Conservation (phyloP, 2,797 vertebrate genomes). For the Syndactyla subalaris region DNA sequence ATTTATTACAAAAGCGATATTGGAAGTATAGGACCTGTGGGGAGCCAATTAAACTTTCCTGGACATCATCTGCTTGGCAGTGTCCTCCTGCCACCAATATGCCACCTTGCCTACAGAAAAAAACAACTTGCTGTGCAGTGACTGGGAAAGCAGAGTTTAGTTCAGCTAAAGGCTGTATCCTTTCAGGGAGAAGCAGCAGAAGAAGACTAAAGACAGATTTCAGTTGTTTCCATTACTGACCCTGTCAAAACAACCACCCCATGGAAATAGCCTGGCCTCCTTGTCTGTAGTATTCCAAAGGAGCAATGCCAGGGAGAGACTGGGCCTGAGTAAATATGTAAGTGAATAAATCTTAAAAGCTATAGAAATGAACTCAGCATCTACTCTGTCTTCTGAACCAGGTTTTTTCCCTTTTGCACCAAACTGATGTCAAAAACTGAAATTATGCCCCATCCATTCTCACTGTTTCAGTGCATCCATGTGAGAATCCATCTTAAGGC, state of each 20-base stretch:
- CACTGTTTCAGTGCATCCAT: accelerated
- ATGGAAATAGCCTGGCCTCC: not conserved
- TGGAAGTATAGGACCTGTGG: conserved; percentile 28
- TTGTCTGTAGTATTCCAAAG: not conserved
- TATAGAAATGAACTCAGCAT: not conserved
- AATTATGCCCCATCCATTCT: not conserved
- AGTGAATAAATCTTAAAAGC: not conserved
- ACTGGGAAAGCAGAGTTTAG: not conserved
- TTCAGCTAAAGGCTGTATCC: not conserved
- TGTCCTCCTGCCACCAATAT: conserved; percentile 11
- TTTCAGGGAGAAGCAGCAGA: not conserved
- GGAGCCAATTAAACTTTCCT: conserved; percentile 56
- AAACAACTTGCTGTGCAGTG: not conserved
- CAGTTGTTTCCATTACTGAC: not conserved
- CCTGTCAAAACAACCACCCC: not conserved
- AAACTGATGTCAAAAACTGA: not conserved
- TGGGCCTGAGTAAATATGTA: not conserved
- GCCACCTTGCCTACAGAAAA: not conserved
- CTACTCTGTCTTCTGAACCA: not conserved
- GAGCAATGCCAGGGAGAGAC: not conserved
- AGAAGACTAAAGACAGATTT: not conserved
- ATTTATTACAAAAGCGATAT: conserved; percentile 40
- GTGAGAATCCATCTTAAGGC: not conserved
- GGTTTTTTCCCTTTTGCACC: not conserved
- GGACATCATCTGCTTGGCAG: conserved; percentile 8